Conservation (phyloP, 2,888 invertebrate species). For the Drosophila infuscata region DNA sequence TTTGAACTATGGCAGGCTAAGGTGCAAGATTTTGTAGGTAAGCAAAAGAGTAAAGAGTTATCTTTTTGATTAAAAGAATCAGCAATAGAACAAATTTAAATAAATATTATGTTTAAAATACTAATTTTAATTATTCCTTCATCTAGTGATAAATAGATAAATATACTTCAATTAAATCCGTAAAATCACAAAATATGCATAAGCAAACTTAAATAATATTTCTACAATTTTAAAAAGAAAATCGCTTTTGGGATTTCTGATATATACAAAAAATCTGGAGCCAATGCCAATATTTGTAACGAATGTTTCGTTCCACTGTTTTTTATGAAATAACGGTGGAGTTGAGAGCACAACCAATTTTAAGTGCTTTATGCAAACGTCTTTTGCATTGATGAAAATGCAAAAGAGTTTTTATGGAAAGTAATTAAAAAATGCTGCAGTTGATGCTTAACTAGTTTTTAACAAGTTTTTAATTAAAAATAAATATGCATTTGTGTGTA, state of each 20-base stretch:
- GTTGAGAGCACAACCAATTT: conserved; percentile 39
- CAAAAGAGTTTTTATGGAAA: conserved; percentile 68
- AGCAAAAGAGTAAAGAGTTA: not conserved
- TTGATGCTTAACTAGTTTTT: conserved; percentile 81
- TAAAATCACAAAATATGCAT: not conserved
- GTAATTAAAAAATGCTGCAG: conserved; percentile 80
- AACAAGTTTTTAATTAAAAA: conserved; percentile 81
- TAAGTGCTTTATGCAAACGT: conserved; percentile 76
- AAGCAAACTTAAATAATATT: not conserved
- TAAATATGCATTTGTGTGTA: conserved; percentile 80
- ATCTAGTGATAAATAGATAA: not conserved
- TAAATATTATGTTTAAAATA: not conserved
- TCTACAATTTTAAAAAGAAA: not conserved
- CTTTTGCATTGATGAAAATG: conserved; percentile 79
- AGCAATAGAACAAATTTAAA: not conserved
- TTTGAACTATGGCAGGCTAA: not conserved
- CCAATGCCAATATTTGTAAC: not conserved
- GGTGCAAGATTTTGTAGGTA: not conserved
- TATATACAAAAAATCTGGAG: not conserved
- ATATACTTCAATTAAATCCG: not conserved
- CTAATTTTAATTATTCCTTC: not conserved
- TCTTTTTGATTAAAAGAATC: not conserved
- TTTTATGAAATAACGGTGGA: conserved; percentile 14
- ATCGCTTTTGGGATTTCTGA: not conserved
- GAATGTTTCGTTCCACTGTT: conserved; percentile 40